These are phyloP conservation scores for Eupithecia pulchellata DNA, from an alignment of 2,888 invertebrate species.

Conservation along the genomic window DNA sequence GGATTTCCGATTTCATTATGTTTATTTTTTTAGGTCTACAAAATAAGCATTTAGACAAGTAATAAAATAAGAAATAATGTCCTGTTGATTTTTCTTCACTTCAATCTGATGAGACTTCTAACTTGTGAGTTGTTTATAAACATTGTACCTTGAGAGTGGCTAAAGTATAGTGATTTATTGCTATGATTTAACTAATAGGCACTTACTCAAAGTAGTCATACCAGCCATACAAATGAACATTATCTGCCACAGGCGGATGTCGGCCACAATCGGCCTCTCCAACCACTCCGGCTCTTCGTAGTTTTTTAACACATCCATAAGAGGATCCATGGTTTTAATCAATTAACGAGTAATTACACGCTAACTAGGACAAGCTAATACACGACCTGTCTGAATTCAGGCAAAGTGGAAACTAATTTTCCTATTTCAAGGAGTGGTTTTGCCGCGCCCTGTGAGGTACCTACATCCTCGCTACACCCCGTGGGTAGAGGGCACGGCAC, in stretches of 20 bases:
- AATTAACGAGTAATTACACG: slow-evolving; percentile 10
- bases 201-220: slow-evolving; percentile 87
- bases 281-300: slow-evolving; percentile 88
- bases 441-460: slow-evolving; percentile 69
- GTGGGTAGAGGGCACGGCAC: slow-evolving; percentile 43
- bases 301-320: slow-evolving; percentile 76
- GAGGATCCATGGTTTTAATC: slow-evolving; percentile 63
- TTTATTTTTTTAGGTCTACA: too few relatives aligned
- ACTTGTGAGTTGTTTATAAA: too few relatives aligned
- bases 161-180: not conserved
- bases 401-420: slow-evolving; percentile 72
- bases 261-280: slow-evolving; percentile 88
- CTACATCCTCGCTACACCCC: slow-evolving; percentile 40
- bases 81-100: too few relatives aligned
- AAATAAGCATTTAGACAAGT: too few relatives aligned
- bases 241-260: slow-evolving; percentile 93
- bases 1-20: too few relatives aligned
- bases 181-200: not conserved
- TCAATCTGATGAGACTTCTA: too few relatives aligned
- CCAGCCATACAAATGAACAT: slow-evolving; percentile 89
- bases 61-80: too few relatives aligned
- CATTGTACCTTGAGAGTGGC: too few relatives aligned
- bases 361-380: slow-evolving; percentile 24
- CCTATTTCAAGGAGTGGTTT: slow-evolving; percentile 76
- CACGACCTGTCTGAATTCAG: slow-evolving; percentile 58